phyloP scores from a whole-genome alignment of 2,113 vertebrate species.

The Eublepharis macularius region DNA sequence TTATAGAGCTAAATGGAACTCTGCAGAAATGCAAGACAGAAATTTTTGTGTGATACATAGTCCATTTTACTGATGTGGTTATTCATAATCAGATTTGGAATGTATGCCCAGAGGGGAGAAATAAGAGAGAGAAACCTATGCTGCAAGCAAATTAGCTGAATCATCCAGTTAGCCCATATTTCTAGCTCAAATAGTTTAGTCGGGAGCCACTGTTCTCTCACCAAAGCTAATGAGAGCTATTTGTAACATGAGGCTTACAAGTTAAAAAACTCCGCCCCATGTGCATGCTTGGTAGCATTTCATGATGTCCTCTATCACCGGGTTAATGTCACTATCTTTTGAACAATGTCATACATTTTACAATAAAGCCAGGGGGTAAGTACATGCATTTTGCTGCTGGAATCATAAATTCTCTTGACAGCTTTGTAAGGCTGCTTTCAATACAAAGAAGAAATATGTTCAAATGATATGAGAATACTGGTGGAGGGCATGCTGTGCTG shows the following conservation, averaged over 20 bases:
- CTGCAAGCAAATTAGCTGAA: neutral
- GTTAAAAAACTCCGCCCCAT: neutral
- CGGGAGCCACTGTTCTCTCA: neutral
- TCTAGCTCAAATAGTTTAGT: neutral
- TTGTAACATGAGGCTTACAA: neutral
- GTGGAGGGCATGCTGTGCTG: neutral
- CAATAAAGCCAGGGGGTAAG: neutral
- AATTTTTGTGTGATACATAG: accelerated
- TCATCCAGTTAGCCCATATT: neutral
- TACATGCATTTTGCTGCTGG: neutral
- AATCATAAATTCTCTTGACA: slow-evolving; percentile 22
- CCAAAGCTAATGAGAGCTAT: slow-evolving; percentile 13
- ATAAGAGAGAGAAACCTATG: neutral
- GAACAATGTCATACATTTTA: neutral
- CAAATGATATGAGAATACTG: neutral
- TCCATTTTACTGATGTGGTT: neutral
- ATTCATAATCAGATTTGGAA: slow-evolving; percentile 28
- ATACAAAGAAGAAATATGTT: neutral
- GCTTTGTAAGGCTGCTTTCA: slow-evolving; percentile 11
- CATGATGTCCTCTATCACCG: neutral
- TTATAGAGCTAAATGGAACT: slow-evolving; percentile 1
- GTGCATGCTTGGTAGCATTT: neutral
- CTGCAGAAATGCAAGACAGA: neutral
- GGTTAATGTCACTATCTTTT: neutral
- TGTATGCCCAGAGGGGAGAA: neutral